Conservation (phyloP, 2,888 invertebrate species). For the Heliconius cydno region DNA sequence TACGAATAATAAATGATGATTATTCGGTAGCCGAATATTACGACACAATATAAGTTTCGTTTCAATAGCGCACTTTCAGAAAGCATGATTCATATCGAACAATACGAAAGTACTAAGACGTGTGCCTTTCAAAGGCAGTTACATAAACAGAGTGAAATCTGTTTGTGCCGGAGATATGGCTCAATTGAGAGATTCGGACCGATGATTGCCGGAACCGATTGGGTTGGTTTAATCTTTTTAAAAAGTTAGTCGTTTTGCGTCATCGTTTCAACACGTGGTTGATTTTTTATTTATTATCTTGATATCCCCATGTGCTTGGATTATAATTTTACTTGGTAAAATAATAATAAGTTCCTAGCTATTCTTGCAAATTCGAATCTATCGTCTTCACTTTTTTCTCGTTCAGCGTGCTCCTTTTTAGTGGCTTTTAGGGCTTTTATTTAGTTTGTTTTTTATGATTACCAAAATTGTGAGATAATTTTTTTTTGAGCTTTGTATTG, state of each 20-base stretch:
- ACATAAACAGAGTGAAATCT: slow-evolving; percentile 52
- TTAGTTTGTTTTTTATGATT: not conserved
- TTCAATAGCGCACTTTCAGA: slow-evolving; percentile 34
- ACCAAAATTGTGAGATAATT: too few relatives aligned
- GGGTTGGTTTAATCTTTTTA: slow-evolving; percentile 36
- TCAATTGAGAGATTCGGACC: slow-evolving; percentile 47
- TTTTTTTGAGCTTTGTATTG: too few relatives aligned
- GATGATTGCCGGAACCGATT: slow-evolving; percentile 48
- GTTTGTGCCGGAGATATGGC: slow-evolving; percentile 45
- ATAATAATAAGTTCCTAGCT: too few relatives aligned
- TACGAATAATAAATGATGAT: not conserved
- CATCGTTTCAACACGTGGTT: not conserved
- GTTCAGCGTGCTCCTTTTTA: too few relatives aligned
- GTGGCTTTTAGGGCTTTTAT: not conserved
- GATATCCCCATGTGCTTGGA: not conserved
- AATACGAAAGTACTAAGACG: slow-evolving; percentile 45
- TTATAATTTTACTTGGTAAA: not conserved
- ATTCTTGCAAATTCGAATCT: not conserved
- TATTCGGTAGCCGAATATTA: slow-evolving; percentile 2
- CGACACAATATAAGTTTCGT: slow-evolving; percentile 12
- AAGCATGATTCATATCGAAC: slow-evolving; percentile 42
- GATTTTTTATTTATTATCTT: not conserved
- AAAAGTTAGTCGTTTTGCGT: slow-evolving; percentile 21
- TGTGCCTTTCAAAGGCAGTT: slow-evolving; percentile 45
- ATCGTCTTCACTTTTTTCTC: not conserved